Evolutionary conservation across 1,140 invertebrate genomes (phyloP), one percentile per base, ranked within the genome.

Genomic region (Hyles euphorbiae): DNA sequence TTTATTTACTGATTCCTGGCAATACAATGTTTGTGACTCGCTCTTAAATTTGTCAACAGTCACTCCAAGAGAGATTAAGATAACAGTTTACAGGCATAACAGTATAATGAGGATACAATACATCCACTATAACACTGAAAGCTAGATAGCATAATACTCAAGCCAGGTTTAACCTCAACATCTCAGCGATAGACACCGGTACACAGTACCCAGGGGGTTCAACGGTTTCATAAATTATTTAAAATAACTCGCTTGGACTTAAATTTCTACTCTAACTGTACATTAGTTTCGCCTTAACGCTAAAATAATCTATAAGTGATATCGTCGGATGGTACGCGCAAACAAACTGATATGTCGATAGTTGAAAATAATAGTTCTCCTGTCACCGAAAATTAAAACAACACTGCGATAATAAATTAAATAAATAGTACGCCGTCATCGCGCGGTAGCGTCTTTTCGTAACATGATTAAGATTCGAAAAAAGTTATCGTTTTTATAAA

Each of bases 271-370:
- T 89, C 83, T 88, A 88, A 90, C 89, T 90, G 89, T 90, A 90
- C 87, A 90, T 90, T 89, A 90, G 86, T 89, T 90, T 89, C 88
- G 89, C 87, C 89, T 90, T 90, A 90, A 83, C 68, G 78, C 88
- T 89, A 87, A 89, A 89, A 89, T 89, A 89, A 89, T 88, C 88
- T 89, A 88, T 81, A 83, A 81, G 75, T 87, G 81, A 87, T 88
- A 86, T 87, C 78, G 68, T 83, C 83, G 78, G 80, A 83, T 83
- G 76, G 61, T 68, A 80, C 80, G 78, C 78, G 82, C 79, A 81
- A 81, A 76, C 59, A 71, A 74, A 72, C 60, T 81, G 82, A 86
- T 83, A 85, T 83, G 81, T 85, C 54, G 74, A 69, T 75, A 62
- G 61, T 10, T 7, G 45, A 56, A 65, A 75, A 65, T 53, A 40